These are phyloP conservation scores for Lophotis ruficrista DNA, from an alignment of 2,113 vertebrate species.

Conservation along the genomic window DNA sequence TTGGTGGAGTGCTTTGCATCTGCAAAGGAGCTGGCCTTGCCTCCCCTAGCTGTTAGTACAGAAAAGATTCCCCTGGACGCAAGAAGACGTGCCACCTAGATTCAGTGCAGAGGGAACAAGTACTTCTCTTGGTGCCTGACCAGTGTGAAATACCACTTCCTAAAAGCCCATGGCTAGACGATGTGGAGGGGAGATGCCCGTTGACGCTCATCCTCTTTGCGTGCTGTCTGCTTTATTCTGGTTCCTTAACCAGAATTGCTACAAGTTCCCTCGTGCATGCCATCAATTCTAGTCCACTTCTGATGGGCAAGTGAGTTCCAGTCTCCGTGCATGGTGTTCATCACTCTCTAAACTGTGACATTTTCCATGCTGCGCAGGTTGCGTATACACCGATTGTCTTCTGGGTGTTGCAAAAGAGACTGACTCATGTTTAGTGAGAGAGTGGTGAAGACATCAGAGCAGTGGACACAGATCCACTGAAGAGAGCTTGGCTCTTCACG, in stretches of 20 bases:
- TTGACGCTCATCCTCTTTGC: neutral
- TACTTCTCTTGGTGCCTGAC: neutral
- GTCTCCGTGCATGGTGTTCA: neutral
- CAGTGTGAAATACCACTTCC: neutral
- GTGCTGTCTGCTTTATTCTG: neutral
- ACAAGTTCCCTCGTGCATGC: neutral
- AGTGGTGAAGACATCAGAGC: neutral
- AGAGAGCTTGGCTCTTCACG: neutral
- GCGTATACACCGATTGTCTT: neutral
- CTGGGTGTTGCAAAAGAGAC: neutral
- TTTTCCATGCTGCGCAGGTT: neutral
- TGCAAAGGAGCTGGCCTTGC: neutral
- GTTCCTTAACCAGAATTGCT: neutral
- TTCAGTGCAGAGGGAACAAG: neutral
- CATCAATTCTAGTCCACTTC: neutral
- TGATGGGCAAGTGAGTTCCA: neutral
- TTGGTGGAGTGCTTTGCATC: neutral
- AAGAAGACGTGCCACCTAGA: accelerated
- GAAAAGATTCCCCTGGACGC: neutral
- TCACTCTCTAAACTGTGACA: neutral
- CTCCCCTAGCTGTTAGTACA: neutral
- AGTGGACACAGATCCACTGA: neutral
- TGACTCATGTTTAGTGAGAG: neutral
- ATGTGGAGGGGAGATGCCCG: neutral
- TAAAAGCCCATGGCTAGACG: neutral